phyloP scores from a whole-genome alignment of 2,888 invertebrate species.

The Cerastoderma edule region DNA sequence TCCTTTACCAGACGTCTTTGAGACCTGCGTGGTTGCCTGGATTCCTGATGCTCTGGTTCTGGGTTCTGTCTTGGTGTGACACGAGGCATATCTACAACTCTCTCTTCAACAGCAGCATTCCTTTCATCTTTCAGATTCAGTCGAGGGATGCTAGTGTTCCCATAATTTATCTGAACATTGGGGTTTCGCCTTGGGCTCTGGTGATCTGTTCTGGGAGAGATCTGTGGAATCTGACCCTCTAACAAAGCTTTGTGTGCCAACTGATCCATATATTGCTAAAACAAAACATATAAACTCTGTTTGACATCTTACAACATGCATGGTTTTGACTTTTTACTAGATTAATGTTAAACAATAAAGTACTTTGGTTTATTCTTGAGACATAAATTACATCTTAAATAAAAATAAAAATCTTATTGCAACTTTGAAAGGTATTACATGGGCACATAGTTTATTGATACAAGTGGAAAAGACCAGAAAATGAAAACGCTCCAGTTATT shows the following conservation, averaged over 20 bases:
- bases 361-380: too few relatives aligned
- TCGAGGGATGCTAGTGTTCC: not conserved
- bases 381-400: too few relatives aligned
- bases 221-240: slow-evolving; percentile 8
- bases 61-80: slow-evolving; percentile 31
- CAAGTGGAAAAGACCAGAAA: too few relatives aligned
- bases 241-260: slow-evolving; percentile 10
- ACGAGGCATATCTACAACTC: slow-evolving; percentile 34
- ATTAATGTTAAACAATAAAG: too few relatives aligned
- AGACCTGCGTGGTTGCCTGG: not conserved
- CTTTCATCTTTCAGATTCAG: slow-evolving; percentile 9
- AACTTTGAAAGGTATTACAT: too few relatives aligned
- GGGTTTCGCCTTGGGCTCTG: slow-evolving; percentile 4
- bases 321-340: too few relatives aligned
- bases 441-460: too few relatives aligned
- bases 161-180: not conserved
- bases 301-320: too few relatives aligned
- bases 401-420: too few relatives aligned
- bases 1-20: slow-evolving; percentile 15
- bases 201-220: not conserved
- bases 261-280: slow-evolving; percentile 22
- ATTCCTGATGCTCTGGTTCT: not conserved
- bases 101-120: slow-evolving; percentile 25
- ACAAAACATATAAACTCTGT: slow-evolving; percentile 10
- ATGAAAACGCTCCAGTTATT: too few relatives aligned